Evolutionary conservation across 1,140 invertebrate species (phyloP).

Genomic region (Physella acuta): DNA sequence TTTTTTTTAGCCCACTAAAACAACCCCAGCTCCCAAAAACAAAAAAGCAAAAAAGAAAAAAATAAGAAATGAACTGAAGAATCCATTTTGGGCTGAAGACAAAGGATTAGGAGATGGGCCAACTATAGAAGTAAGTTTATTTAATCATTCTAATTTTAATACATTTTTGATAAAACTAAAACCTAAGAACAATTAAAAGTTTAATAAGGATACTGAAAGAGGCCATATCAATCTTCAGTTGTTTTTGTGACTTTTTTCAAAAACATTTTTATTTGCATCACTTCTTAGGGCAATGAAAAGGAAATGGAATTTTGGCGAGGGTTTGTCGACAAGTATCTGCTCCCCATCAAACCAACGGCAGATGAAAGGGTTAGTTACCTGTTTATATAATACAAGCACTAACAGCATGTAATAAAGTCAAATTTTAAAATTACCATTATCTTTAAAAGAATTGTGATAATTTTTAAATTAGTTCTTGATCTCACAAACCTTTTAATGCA

Average conservation of each 20-base stretch:
- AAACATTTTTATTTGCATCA: too few relatives aligned
- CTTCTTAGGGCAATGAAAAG: conserved; percentile 9
- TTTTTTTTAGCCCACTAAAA: too few relatives aligned
- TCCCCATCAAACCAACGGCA: conserved; percentile 9
- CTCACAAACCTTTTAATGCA: too few relatives aligned
- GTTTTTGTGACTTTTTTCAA: too few relatives aligned
- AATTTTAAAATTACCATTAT: too few relatives aligned
- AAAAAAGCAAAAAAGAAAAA: background rate
- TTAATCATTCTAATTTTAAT: background rate
- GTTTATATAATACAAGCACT: too few relatives aligned
- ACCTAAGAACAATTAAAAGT: background rate
- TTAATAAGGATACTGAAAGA: too few relatives aligned
- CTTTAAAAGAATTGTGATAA: too few relatives aligned
- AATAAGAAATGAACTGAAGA: background rate
- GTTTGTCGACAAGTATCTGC: conserved; percentile 13
- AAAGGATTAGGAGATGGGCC: background rate
- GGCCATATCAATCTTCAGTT: too few relatives aligned
- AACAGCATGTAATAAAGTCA: too few relatives aligned
- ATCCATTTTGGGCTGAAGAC: conserved; percentile 16
- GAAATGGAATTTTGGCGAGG: conserved; percentile 15
- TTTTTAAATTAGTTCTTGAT: too few relatives aligned
- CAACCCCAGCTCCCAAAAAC: too few relatives aligned
- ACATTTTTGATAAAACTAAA: background rate
- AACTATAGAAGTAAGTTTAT: conserved; percentile 9
- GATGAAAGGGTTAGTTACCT: conserved; percentile 20